These are phyloP conservation scores for Meriones unguiculatus DNA, from an alignment of 2,113 vertebrate genomes.

Conservation along the genomic window DNA sequence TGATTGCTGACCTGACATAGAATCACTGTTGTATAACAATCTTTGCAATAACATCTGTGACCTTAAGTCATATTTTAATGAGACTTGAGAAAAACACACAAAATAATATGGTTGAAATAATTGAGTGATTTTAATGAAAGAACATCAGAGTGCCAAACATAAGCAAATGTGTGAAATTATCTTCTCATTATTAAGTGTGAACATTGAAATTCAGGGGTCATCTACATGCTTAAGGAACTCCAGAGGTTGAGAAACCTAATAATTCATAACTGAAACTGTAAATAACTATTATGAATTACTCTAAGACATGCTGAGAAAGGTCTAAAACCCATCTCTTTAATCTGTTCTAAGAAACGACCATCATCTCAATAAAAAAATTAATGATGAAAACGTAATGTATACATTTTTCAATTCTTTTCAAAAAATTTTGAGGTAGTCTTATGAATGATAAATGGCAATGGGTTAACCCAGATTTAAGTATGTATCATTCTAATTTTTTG, in stretches of 20 bases:
- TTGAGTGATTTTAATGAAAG: slow-evolving; percentile 51
- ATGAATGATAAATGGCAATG: neutral
- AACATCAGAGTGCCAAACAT: slow-evolving; percentile 3
- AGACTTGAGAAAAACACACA: neutral
- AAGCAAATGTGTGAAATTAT: slow-evolving; percentile 57
- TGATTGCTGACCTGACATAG: neutral
- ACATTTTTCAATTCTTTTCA: neutral
- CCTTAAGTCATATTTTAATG: slow-evolving; percentile 50
- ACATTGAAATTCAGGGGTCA: slow-evolving; percentile 38
- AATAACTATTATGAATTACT: neutral
- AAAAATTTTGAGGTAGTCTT: neutral
- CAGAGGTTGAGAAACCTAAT: neutral
- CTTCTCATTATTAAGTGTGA: slow-evolving; percentile 48
- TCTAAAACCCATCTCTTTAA: slow-evolving; percentile 1
- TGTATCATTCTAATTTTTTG: neutral
- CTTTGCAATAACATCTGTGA: neutral
- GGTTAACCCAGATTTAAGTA: neutral
- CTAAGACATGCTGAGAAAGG: neutral
- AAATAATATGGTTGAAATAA: slow-evolving; percentile 26
- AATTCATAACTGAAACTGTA: slow-evolving; percentile 55
- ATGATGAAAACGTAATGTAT: neutral
- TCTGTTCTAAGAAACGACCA: slow-evolving; percentile 31
- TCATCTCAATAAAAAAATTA: slow-evolving; percentile 38
- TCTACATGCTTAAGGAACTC: slow-evolving; percentile 46
- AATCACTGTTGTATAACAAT: neutral